Evolutionary conservation across 1,140 invertebrate species (phyloP).

Genomic region (Cyrtorhinus lividipennis): DNA sequence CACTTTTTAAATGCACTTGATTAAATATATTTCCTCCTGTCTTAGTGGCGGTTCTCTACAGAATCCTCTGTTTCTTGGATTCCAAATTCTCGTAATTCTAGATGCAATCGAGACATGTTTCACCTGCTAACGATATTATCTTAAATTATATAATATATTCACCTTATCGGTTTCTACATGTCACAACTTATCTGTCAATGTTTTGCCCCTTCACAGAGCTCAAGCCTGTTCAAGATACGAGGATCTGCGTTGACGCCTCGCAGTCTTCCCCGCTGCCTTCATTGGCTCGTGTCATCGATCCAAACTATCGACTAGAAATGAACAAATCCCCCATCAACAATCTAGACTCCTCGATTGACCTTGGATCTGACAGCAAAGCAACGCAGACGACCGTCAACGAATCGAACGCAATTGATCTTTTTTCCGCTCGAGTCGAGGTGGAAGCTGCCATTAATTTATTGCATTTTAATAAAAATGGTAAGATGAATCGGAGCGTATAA

Average conservation of each 20-base stretch:
- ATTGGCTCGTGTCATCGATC: background rate
- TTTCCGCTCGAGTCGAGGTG: background rate
- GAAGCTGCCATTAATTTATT: background rate
- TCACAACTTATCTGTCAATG: no score
- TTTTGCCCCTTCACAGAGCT: background rate
- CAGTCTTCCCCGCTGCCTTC: background rate
- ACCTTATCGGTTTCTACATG: no score
- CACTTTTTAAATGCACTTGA: no score
- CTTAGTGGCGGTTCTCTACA: no score
- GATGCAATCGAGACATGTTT: no score
- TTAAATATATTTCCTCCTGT: no score
- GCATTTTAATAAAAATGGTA: background rate
- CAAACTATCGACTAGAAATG: background rate
- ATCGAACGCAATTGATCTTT: background rate
- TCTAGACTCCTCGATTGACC: background rate
- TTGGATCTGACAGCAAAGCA: background rate
- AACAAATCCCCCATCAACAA: background rate
- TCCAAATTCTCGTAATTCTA: no score
- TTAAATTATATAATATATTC: no score
- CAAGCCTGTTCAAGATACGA: background rate
- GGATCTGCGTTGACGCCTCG: background rate
- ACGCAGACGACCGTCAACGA: slow-evolving; percentile 1
- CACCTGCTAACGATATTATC: no score
- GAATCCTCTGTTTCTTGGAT: no score
- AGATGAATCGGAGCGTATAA: no score